Base-by-base conservation (phyloP, 2,797 vertebrate species). In the Lepilemur ruficaudatus region DNA sequence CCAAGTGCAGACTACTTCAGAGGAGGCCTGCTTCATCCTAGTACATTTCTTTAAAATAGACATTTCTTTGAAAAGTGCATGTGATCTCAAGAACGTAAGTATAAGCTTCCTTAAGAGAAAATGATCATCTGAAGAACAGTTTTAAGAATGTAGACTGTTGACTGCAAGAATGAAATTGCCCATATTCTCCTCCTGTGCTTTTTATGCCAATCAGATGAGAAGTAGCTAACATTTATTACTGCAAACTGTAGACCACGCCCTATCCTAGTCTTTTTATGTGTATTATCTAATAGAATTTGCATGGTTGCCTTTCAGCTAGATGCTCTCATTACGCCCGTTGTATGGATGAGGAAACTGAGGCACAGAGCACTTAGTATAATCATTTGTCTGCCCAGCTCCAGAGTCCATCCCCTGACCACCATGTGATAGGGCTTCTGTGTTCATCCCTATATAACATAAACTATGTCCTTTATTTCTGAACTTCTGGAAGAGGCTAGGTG, bases 31-130 rank as follows among this genome's bases (percentile, higher is more conserved):
- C 86, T 91, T 84, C n/a, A 59, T 88, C 61, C 50, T 89, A 59
- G 52, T 48, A 80, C 10, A 75, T 35, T 84, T 78, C 82, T 80
- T 2, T 10, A 50, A 88, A 79, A 72, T 43, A 30, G n/a, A 7
- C 30, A 30, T 69, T 82, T 86, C 86, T 93, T 82, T 91, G 81
- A 90, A 25, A 92, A 67, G 18, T 46, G 3, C 32, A 10, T 67
- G 4, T 43, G 25, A 69, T 91, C 73, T 95, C 59, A 83, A 83
- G 94, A 89, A 46, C 11, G 63, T 61, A 72, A 78, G 78, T 85
- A n/a, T n/a, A 73, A 73, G 5, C 84, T 93, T 91, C 41, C 67
- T 96, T 93, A 87, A 72, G 32, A 80, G n/a, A 80, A 87, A 94
- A 35, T 63, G 25, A 50, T 89, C 59, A 80, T 48, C 70, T 17